These are phyloP conservation scores for Batillaria attramentaria DNA, from an alignment of 1,140 invertebrate species.

Conservation along the genomic window DNA sequence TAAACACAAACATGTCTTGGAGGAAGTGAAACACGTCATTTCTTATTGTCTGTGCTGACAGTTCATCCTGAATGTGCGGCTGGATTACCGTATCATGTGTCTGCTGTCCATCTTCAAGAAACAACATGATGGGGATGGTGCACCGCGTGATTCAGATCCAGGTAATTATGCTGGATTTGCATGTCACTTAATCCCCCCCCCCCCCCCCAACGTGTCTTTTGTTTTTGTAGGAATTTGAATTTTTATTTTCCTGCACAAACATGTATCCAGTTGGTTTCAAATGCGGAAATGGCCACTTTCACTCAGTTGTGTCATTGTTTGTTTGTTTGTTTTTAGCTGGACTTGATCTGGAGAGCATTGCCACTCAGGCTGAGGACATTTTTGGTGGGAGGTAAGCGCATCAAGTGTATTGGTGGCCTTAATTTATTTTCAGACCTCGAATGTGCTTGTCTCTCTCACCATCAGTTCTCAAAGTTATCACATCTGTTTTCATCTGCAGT, in stretches of 20 bases:
- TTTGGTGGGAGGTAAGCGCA: slow-evolving; percentile 84
- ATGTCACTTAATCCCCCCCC: background rate
- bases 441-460: too few species aligned
- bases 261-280: background rate
- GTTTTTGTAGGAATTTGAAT: background rate
- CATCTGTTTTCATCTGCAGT: too few species aligned
- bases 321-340: slow-evolving; percentile 65
- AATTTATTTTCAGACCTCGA: too few species aligned
- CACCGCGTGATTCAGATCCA: slow-evolving; percentile 19
- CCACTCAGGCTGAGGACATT: slow-evolving; percentile 92
- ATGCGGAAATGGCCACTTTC: background rate
- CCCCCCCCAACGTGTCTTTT: background rate
- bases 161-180: too few species aligned
- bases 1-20: too few species aligned
- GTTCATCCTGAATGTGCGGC: slow-evolving; percentile 96
- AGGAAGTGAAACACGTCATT: slow-evolving; percentile 6
- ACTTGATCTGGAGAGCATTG: slow-evolving; percentile 92
- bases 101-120: slow-evolving; percentile 97
- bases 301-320: background rate
- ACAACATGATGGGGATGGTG: slow-evolving; percentile 72
- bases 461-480: too few species aligned
- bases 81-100: slow-evolving; percentile 97
- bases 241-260: background rate
- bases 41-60: slow-evolving; percentile 70
- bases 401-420: too few species aligned